Evolutionary conservation across 2,113 vertebrate genomes (phyloP).

Genomic region (Petrocephalus microphthalmus): DNA sequence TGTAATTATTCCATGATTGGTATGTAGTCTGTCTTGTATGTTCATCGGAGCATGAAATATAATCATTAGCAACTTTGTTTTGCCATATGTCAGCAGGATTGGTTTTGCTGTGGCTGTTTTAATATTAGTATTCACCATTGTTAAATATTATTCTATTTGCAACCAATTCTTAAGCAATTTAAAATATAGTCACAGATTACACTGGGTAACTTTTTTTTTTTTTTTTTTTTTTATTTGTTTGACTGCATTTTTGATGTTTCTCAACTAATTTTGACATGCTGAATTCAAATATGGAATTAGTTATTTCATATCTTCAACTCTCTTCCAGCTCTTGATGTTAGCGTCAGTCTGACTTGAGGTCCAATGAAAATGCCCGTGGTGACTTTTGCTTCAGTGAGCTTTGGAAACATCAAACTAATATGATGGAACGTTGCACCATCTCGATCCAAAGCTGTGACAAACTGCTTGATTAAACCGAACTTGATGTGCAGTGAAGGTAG

Average conservation of each 20-base stretch:
- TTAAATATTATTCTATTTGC: too few relatives aligned
- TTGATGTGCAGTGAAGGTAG: too few relatives aligned
- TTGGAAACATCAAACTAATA: neutral
- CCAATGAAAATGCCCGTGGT: neutral
- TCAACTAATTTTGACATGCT: too few relatives aligned
- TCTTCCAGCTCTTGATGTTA: neutral
- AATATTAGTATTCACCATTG: neutral
- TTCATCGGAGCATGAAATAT: conserved; percentile 36
- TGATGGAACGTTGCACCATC: neutral
- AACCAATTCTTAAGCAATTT: neutral
- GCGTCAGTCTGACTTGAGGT: neutral
- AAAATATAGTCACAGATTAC: neutral
- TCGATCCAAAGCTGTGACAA: too few relatives aligned
- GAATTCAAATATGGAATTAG: too few relatives aligned
- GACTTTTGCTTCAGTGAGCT: neutral
- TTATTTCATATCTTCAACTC: too few relatives aligned
- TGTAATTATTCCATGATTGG: conserved; percentile 32
- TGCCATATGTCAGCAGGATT: conserved; percentile 48
- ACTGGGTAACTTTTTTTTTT: too few relatives aligned
- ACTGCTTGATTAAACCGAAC: too few relatives aligned
- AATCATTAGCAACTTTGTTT: conserved; percentile 56
- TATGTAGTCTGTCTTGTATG: conserved; percentile 52
- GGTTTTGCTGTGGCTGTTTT: conserved; percentile 31
- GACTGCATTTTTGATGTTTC: too few relatives aligned
- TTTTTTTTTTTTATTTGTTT: too few relatives aligned